Evolutionary conservation across 2,113 vertebrate species (phyloP).

Genomic region (Sclerurus mexicanus): DNA sequence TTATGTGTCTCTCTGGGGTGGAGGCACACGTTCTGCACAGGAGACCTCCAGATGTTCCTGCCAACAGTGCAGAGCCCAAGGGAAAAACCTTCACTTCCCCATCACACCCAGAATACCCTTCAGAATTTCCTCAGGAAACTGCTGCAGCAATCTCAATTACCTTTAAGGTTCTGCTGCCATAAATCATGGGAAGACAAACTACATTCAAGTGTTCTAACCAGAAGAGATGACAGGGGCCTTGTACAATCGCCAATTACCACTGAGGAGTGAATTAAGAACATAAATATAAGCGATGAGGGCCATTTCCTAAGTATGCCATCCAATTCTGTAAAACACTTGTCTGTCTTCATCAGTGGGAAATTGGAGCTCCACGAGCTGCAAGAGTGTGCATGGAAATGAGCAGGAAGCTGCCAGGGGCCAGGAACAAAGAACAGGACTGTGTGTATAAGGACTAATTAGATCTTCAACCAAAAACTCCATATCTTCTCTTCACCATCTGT

Average conservation of each 20-base stretch:
- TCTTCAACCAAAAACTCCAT: background rate
- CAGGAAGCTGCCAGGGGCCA: background rate
- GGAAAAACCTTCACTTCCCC: background rate
- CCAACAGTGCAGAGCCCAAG: background rate
- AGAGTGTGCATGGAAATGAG: accelerated
- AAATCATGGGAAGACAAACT: constrained; percentile 1
- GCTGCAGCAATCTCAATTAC: constrained; percentile 43
- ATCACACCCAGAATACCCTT: background rate
- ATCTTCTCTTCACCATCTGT: background rate
- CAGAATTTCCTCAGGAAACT: background rate
- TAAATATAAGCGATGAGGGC: constrained; percentile 20
- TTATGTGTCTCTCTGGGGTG: background rate
- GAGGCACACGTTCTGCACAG: background rate
- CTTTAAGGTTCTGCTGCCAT: background rate
- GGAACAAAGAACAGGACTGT: background rate
- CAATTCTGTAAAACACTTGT: background rate
- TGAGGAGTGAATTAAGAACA: constrained; percentile 28
- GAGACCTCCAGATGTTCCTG: background rate
- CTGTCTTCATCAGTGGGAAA: background rate
- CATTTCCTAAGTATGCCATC: background rate
- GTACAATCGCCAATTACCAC: background rate
- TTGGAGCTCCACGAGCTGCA: background rate
- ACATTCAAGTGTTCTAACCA: background rate
- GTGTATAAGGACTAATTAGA: background rate
- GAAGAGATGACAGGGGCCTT: background rate